A percentile compares a stretch with the other conserved stretches of the same genome.
phyloP scores from a whole-genome alignment of 2,888 invertebrate genomes.

The Epistrophe eligans region DNA sequence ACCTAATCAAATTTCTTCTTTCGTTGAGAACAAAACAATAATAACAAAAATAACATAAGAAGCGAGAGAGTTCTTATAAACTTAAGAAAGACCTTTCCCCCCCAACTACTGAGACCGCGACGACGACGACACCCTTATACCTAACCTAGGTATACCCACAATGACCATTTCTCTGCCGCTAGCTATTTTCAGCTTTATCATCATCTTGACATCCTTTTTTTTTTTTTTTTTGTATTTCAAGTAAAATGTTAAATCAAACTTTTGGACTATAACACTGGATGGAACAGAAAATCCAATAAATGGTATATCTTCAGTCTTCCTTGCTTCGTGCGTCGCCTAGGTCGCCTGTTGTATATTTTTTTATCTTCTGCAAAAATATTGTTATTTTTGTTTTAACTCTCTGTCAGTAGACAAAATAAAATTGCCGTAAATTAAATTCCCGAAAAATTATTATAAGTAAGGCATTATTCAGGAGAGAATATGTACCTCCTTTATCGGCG shows the following conservation, averaged over 20 bases:
- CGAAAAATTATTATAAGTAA: conserved; percentile 60
- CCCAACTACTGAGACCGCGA: neutral
- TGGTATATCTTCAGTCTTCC: conserved; percentile 3
- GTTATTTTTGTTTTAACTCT: conserved; percentile 31
- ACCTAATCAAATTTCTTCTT: conserved; percentile 43
- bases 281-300: conserved; percentile 54
- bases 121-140: too few species aligned
- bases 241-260: conserved; percentile 45
- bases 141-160: neutral
- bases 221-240: conserved; percentile 20
- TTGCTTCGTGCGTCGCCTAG: neutral
- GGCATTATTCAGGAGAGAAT: conserved; percentile 41
- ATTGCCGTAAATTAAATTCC: conserved; percentile 63
- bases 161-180: neutral
- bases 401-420: conserved; percentile 41
- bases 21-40: neutral
- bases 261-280: conserved; percentile 6
- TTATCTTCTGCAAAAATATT: neutral
- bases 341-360: neutral
- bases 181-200: conserved; percentile 7
- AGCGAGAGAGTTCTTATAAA: conserved; percentile 3
- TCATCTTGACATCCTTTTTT: conserved; percentile 27
- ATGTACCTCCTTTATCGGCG: neutral
- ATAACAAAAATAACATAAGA: neutral
- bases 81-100: neutral